These are phyloP conservation scores for Monochamus alternatus DNA, from an alignment of 2,888 invertebrate species.

Conservation along the genomic window DNA sequence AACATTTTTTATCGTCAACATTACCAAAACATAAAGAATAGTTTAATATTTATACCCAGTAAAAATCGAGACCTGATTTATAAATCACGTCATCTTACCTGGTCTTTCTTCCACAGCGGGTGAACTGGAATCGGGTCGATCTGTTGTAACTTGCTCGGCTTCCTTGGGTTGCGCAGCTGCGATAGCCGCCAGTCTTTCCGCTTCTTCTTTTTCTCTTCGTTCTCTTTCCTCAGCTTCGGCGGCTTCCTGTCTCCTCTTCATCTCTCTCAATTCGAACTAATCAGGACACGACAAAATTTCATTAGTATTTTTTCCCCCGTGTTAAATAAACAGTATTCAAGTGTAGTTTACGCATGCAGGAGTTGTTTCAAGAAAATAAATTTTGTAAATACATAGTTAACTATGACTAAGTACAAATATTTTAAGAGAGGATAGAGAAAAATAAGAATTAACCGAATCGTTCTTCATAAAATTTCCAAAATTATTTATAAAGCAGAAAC, in stretches of 20 bases:
- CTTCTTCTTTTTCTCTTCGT: slow-evolving; percentile 84
- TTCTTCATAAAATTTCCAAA: too few relatives aligned
- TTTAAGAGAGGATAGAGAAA: too few relatives aligned
- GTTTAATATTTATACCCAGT: too few relatives aligned
- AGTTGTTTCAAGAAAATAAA: too few relatives aligned
- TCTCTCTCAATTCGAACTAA: slow-evolving; percentile 97
- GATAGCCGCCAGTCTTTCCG: slow-evolving; percentile 80
- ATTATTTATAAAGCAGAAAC: too few relatives aligned
- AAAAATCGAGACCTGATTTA: background rate
- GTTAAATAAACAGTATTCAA: too few relatives aligned
- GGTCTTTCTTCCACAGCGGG: slow-evolving; percentile 74
- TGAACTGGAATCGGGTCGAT: slow-evolving; percentile 69
- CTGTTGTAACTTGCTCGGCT: slow-evolving; percentile 68
- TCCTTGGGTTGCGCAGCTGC: slow-evolving; percentile 73
- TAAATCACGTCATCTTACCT: slow-evolving; percentile 67
- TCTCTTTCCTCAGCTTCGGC: slow-evolving; percentile 77
- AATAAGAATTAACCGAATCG: too few relatives aligned
- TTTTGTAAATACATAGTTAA: too few relatives aligned
- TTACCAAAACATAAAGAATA: slow-evolving; percentile 7
- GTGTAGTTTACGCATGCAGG: too few relatives aligned
- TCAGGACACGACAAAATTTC: slow-evolving; percentile 41
- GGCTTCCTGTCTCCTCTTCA: slow-evolving; percentile 86
- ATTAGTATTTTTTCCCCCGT: too few relatives aligned
- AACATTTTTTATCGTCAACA: background rate
- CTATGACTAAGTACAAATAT: too few relatives aligned